A percentile compares a stretch with the other conserved stretches of the same genome.
These are phyloP conservation scores for Pseudonaja textilis DNA, from an alignment of 2,113 vertebrate species.

Conservation along the genomic window DNA sequence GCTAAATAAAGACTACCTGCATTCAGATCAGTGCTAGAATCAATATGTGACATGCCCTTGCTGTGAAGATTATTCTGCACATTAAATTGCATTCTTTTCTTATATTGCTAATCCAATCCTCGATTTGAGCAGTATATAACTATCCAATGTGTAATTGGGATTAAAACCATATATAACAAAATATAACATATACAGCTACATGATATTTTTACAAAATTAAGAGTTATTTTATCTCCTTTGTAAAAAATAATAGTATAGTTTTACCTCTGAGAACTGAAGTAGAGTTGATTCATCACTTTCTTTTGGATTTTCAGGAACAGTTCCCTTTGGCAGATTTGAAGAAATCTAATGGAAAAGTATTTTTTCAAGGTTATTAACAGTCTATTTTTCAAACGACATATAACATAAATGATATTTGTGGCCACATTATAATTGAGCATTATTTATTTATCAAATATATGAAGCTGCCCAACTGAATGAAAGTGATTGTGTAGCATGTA, in stretches of 20 bases:
- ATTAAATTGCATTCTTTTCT: conserved; percentile 21
- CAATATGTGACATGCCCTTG: not conserved
- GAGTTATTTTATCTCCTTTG: conserved; percentile 4
- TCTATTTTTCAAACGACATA: not conserved
- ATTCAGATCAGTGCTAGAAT: not conserved
- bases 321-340: conserved; percentile 72
- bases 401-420: not conserved
- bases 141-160: not conserved
- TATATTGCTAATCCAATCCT: not conserved
- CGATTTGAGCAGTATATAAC: not conserved
- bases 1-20: not conserved
- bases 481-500: not conserved
- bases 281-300: conserved; percentile 75
- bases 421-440: not conserved
- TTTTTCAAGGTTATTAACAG: conserved; percentile 6
- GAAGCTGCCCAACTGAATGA: not conserved
- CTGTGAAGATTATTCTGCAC: conserved; percentile 1
- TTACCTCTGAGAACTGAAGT: conserved; percentile 83
- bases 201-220: not conserved
- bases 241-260: conserved; percentile 3
- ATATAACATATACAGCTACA: not conserved
- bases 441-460: not conserved
- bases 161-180: not conserved
- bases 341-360: conserved; percentile 72
- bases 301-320: conserved; percentile 63